Evolutionary conservation across 1,140 invertebrate genomes (phyloP).

Genomic region (Drosophila santomea): DNA sequence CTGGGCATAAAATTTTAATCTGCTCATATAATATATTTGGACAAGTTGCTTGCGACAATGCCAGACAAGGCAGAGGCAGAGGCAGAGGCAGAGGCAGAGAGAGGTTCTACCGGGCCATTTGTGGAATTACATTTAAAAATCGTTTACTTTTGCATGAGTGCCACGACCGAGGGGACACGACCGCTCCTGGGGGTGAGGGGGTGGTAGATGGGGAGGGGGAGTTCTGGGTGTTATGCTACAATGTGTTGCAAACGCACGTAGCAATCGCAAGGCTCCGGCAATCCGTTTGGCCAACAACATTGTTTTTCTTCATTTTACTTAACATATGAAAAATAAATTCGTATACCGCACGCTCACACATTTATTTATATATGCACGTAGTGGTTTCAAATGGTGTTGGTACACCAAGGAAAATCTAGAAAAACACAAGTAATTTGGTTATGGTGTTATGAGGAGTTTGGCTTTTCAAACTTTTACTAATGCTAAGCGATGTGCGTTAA

Average conservation of each 20-base stretch:
- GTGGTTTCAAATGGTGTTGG: neutral
- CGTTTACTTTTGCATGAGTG: slow-evolving; percentile 67
- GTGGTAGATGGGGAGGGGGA: neutral
- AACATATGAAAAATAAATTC: slow-evolving; percentile 46
- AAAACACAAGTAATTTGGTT: too few relatives aligned
- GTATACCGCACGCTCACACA: slow-evolving; percentile 5
- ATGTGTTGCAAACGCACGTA: slow-evolving; percentile 56
- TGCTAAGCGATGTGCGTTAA: too few relatives aligned
- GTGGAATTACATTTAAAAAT: slow-evolving; percentile 72
- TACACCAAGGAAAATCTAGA: neutral
- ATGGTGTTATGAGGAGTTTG: neutral
- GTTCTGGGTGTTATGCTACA: slow-evolving; percentile 48
- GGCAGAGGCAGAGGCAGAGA: neutral
- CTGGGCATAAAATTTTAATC: slow-evolving; percentile 58
- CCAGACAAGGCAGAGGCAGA: neutral
- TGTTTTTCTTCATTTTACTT: slow-evolving; percentile 45
- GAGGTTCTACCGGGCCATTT: slow-evolving; percentile 38
- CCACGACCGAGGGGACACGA: neutral
- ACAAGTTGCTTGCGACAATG: slow-evolving; percentile 40
- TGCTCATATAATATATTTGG: slow-evolving; percentile 41
- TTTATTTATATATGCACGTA: slow-evolving; percentile 1
- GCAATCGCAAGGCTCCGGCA: slow-evolving; percentile 32
- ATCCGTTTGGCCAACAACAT: slow-evolving; percentile 47
- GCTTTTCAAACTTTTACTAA: neutral
- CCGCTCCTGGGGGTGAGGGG: neutral